Evolutionary conservation across 2,888 invertebrate species (phyloP), one percentile per base, ranked within the genome.

Genomic region (Nipponacmea schrenckii): DNA sequence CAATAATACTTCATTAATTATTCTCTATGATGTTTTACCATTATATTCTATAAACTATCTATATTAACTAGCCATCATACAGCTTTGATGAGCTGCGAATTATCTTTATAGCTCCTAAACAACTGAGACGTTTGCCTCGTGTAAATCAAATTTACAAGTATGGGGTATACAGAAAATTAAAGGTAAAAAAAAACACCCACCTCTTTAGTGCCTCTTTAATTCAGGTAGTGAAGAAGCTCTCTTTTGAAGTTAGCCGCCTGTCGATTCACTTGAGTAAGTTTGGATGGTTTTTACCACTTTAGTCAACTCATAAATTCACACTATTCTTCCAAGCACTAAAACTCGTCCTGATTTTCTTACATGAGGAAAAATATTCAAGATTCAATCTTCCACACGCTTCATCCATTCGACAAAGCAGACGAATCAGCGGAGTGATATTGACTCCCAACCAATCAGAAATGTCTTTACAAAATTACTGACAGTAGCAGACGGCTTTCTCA

Each of bases 351-450:
- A 56, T 56, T 39, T 56, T 56, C 56, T 56, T 56, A 56, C 20
- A 20, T 24, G 56, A 56, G 20, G 56, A 56, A 56, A 56, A 56
- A 24, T 56, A 24, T 56, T 24, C 20, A 56, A 56, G 56, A 56
- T 56, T 56, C 56, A 56, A 24, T 56, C 56, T 56, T 56, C 20
- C 56, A 56, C 56, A 24, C 56, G 56, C 56, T 56, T 24, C 56
- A 24, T 56, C 56, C 56, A 56, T 56, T 56, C 56, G 56, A 56
- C 56, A 20, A 56, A 56, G 56, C 56, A 56, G 56, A 56, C 56
- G 56, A 56, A 56, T 56, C 56, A 56, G 56, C 56, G 56, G 56
- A 56, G 56, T 56, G 56, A 56, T 56, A 56, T 56, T 24, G 20
- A 20, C 56, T 24, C 20, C 56, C 24, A 24, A 24, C 56, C 56